Percentiles rank a stretch among this genome's conserved stretches.
Conservation (phyloP, 2,797 vertebrate genomes). For the Lindbergichthys nudifrons region DNA sequence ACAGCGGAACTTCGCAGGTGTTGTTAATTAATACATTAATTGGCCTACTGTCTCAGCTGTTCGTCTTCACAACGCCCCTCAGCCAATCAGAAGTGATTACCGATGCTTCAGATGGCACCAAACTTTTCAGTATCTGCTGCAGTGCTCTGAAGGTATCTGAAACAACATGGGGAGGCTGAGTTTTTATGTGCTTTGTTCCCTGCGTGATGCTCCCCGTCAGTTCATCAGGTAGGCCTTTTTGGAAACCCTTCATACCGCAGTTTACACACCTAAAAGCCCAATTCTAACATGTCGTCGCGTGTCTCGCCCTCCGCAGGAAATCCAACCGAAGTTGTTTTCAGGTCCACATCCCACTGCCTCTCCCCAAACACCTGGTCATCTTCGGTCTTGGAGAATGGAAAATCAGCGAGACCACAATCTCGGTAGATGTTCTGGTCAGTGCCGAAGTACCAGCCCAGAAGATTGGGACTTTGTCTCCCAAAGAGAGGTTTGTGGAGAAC, state of each 20-base stretch:
- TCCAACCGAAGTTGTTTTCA: slow-evolving; percentile 84
- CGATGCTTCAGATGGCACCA: background rate
- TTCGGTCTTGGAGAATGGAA: slow-evolving; percentile 90
- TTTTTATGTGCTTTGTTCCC: slow-evolving; percentile 87
- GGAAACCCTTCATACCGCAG: rapidly evolving
- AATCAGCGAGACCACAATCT: slow-evolving; percentile 69
- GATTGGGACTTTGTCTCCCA: slow-evolving; percentile 82
- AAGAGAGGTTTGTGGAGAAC: slow-evolving; percentile 75
- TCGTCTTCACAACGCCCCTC: slow-evolving; percentile 17
- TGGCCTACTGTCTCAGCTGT: slow-evolving; percentile 44
- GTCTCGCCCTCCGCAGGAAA: slow-evolving; percentile 76
- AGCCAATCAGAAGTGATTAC: slow-evolving; percentile 43
- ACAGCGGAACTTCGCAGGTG: background rate
- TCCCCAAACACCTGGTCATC: slow-evolving; percentile 88
- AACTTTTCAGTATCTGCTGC: too few relatives aligned
- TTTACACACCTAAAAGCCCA: too few relatives aligned
- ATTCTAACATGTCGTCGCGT: background rate
- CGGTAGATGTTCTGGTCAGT: slow-evolving; percentile 85
- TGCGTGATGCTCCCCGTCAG: slow-evolving; percentile 86
- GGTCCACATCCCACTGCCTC: slow-evolving; percentile 86
- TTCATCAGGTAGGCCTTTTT: slow-evolving; percentile 82
- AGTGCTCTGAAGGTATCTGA: rapidly evolving
- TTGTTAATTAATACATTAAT: slow-evolving; percentile 31
- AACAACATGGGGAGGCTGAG: slow-evolving; percentile 71
- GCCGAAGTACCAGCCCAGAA: slow-evolving; percentile 76